Evolutionary conservation across 30 jellyfish, hydroid and myxozoan genomes (phyloP).

Genomic region (Mastigias papua): DNA sequence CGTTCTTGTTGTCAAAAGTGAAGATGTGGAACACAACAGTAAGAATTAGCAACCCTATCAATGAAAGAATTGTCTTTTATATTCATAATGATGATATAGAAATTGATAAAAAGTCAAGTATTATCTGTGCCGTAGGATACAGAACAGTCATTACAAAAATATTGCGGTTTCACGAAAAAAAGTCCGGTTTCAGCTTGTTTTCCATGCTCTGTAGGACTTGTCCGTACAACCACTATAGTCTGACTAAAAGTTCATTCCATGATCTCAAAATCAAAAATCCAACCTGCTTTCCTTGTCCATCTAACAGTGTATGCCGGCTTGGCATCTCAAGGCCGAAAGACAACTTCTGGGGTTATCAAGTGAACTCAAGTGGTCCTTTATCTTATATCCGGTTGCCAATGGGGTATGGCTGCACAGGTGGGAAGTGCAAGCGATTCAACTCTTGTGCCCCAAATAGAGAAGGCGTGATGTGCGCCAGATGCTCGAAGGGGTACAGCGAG

Average conservation of each 20-base stretch:
- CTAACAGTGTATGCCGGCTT: neutral
- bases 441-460: conserved; percentile 21
- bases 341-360: conserved; percentile 27
- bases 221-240: conserved; percentile 15
- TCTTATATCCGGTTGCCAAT: conserved; percentile 20
- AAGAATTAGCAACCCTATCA: neutral
- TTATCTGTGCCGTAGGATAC: neutral
- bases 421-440: neutral
- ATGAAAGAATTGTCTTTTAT: neutral
- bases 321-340: conserved; percentile 11
- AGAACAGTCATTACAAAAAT: neutral
- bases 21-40: neutral
- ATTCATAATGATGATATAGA: neutral
- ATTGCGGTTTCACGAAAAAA: neutral
- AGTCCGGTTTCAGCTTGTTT: neutral
- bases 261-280: neutral
- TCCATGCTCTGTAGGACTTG: conserved; percentile 11
- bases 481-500: conserved; percentile 20
- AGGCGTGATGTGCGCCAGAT: conserved; percentile 12
- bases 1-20: neutral
- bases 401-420: conserved; percentile 39
- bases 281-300: conserved; percentile 6
- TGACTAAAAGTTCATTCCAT: neutral
- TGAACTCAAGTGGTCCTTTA: neutral
- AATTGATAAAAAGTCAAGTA: neutral